Base-by-base conservation (phyloP, 1,140 invertebrate species). In the Monomorium pharaonis region DNA sequence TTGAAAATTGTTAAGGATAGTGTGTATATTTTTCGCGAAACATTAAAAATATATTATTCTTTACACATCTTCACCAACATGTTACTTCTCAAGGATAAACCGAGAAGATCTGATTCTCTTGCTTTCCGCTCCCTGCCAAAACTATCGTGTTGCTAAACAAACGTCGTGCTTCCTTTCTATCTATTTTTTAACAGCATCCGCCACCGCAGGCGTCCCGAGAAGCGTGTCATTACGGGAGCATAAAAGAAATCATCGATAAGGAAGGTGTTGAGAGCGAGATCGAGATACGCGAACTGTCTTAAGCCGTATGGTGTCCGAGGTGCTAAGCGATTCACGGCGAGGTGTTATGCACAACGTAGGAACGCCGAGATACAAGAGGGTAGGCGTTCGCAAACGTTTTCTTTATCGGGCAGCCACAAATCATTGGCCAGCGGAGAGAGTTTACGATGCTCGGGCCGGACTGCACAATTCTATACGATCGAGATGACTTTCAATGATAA, bases 181-280 rank as follows among this genome's bases (percentile, higher is more conserved):
- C 44, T 85, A 60, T 84, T 89, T 87, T 77, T 78, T 60, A 49
- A 47, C 37, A 47, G 24, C 63, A 18, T 56, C 21, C 63, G 37
- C 42, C 12, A 62, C 86, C 51, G 65, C 63, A 42, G 67, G 88
- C 84, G 70, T 76, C 72, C 42, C 60, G 65, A 33, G 88, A 84
- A 94, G 93, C 94, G 85, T 94, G 93, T 94, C 92, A 95, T 95
- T 95, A 95, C 89, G 86, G 76, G 63, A 85, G 86, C 85, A 91
- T 85, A 91, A 90, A 85, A 87, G 84, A 58, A 85, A 88, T 88
- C 89, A 90, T 92, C 91, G 92, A 93, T 94, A 92, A 94, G 92
- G 77, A 89, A 94, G 93, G 94, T 94, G 94, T 95, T 94, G 94
- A 95, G 92, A 93, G 92, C 89, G 69, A 92, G 93, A 92, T 92